Conservation (phyloP, 2,797 vertebrate genomes). For the Spinibarbus caldwelli region DNA sequence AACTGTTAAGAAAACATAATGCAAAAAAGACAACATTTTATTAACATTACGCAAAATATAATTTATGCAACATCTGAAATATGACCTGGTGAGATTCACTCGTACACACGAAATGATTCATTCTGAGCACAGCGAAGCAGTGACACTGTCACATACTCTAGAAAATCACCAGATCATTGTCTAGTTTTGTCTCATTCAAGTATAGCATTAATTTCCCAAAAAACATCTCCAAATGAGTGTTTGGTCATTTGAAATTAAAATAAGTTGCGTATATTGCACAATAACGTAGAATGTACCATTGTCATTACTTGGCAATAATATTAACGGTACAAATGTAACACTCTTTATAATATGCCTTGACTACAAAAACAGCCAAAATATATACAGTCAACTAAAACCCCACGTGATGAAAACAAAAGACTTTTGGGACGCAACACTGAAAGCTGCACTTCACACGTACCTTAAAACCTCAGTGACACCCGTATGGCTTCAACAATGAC, state of each 20-base stretch:
- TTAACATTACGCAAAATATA: neutral
- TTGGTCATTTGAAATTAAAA: slow-evolving; percentile 55
- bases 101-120: neutral
- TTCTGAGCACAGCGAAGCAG: slow-evolving; percentile 59
- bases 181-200: slow-evolving; percentile 75
- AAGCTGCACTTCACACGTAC: slow-evolving; percentile 61
- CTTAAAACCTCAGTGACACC: slow-evolving; percentile 36
- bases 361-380: slow-evolving; percentile 40
- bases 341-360: slow-evolving; percentile 54
- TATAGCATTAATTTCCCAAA: slow-evolving; percentile 64
- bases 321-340: slow-evolving; percentile 66
- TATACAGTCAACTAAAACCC: slow-evolving; percentile 50
- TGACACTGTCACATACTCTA: slow-evolving; percentile 57
- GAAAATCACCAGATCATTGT: slow-evolving; percentile 63
- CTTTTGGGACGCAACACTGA: slow-evolving; percentile 58
- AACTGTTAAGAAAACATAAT: slow-evolving; percentile 34
- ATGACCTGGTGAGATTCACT: neutral
- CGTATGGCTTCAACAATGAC: slow-evolving; percentile 53
- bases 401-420: slow-evolving; percentile 33
- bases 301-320: slow-evolving; percentile 65
- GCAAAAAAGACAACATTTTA: slow-evolving; percentile 18
- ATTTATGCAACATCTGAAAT: slow-evolving; percentile 5
- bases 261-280: slow-evolving; percentile 67
- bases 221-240: slow-evolving; percentile 54
- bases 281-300: slow-evolving; percentile 70